Percentiles rank a stretch among this genome's conserved stretches.
Conservation (phyloP, 2,888 invertebrate species). For the Drosophila subsilvestris region DNA sequence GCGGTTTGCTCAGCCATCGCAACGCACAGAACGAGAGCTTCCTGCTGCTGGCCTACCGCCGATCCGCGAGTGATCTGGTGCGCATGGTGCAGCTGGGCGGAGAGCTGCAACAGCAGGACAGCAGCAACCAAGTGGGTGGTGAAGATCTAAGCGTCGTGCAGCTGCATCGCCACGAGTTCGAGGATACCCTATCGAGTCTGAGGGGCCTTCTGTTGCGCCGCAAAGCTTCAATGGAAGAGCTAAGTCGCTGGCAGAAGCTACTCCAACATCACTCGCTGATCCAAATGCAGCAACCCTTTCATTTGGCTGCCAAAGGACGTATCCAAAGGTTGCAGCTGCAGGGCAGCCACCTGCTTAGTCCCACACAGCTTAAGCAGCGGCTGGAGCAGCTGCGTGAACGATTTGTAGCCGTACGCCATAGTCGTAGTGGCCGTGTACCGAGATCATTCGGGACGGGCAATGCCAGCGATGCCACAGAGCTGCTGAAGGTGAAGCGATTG, state of each 20-base stretch:
- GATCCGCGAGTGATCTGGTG: slow-evolving; percentile 51
- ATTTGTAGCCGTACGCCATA: slow-evolving; percentile 15
- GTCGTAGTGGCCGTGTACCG: slow-evolving; percentile 24
- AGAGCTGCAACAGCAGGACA: slow-evolving; percentile 8
- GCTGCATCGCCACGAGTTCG: slow-evolving; percentile 76
- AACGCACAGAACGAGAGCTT: slow-evolving; percentile 70
- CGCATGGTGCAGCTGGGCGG: slow-evolving; percentile 75
- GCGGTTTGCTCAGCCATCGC: slow-evolving; percentile 61
- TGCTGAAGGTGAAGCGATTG: slow-evolving; percentile 61
- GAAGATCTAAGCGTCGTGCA: slow-evolving; percentile 68
- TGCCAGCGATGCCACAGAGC: slow-evolving; percentile 13
- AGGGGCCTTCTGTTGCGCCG: slow-evolving; percentile 73
- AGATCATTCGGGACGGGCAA: slow-evolving; percentile 59
- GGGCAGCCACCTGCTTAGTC: slow-evolving; percentile 64
- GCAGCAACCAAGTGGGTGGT: slow-evolving; percentile 31
- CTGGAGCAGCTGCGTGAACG: slow-evolving; percentile 52
- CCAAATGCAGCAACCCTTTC: slow-evolving; percentile 23
- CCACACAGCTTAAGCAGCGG: slow-evolving; percentile 67
- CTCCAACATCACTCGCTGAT: not conserved
- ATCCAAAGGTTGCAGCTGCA: slow-evolving; percentile 61
- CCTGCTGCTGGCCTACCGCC: slow-evolving; percentile 65
- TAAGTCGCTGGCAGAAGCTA: slow-evolving; percentile 53
- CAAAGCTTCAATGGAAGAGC: slow-evolving; percentile 60
- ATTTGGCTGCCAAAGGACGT: slow-evolving; percentile 41
- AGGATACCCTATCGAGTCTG: slow-evolving; percentile 63